Conservation (phyloP, 2,888 invertebrate genomes). For the Agonum fuliginosum region DNA sequence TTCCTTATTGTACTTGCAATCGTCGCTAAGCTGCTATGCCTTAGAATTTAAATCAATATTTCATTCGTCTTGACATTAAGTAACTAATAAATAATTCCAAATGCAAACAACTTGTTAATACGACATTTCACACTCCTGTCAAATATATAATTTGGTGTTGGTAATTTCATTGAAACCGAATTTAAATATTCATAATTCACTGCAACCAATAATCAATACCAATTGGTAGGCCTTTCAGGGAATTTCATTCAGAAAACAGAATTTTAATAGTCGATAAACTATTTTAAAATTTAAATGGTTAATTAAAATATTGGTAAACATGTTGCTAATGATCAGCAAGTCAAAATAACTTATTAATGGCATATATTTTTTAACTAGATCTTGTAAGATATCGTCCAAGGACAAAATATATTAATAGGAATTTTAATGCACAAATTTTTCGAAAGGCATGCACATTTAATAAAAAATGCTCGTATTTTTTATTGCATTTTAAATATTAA, state of each 20-base stretch:
- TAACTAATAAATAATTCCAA: background rate
- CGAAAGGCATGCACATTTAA: too few relatives aligned
- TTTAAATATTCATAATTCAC: background rate
- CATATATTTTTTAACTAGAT: background rate
- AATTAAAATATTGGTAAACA: conserved; percentile 1
- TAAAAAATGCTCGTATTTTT: background rate
- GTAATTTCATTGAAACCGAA: background rate
- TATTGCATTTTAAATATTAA: background rate
- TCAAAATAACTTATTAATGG: background rate
- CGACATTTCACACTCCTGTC: background rate
- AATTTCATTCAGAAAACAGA: background rate
- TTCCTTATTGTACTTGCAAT: too few relatives aligned
- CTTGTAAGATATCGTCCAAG: background rate
- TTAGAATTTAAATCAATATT: background rate
- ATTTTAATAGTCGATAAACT: background rate
- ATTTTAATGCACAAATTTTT: too few relatives aligned
- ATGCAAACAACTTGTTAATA: background rate
- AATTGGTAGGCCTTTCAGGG: background rate
- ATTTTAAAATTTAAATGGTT: background rate
- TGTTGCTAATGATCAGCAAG: background rate
- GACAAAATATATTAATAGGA: background rate
- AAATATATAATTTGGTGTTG: background rate
- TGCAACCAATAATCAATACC: background rate
- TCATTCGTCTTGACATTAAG: background rate
- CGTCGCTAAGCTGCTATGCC: too few relatives aligned